These are phyloP conservation scores for Cossypha polioptera DNA, from an alignment of 2,797 vertebrate species.

Conservation along the genomic window DNA sequence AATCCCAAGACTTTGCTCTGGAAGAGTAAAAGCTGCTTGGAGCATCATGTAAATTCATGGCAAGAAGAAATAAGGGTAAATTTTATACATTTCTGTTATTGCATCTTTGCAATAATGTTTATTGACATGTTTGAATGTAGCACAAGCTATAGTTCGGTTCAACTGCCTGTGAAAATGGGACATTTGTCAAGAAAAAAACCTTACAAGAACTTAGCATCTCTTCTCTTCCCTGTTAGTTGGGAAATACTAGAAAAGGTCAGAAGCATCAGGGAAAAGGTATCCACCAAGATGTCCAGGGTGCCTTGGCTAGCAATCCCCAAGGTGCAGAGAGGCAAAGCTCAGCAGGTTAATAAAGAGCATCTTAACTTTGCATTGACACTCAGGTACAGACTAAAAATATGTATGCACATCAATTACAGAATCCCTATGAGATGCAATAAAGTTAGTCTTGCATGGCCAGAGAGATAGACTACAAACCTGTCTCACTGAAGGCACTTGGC, in stretches of 20 bases:
- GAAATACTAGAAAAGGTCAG: conserved; percentile 40
- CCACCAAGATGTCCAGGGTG: not conserved
- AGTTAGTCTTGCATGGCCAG: conserved; percentile 66
- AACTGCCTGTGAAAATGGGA: conserved; percentile 83
- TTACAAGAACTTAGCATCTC: conserved; percentile 61
- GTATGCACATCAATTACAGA: conserved; percentile 52
- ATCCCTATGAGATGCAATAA: conserved; percentile 63
- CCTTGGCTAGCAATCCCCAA: not conserved
- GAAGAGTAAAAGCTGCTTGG: conserved; percentile 72
- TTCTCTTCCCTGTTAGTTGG: conserved; percentile 59
- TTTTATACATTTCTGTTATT: conserved; percentile 80
- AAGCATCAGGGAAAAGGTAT: not conserved
- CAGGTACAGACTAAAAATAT: not conserved
- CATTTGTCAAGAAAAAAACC: conserved; percentile 80
- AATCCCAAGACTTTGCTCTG: conserved; percentile 58
- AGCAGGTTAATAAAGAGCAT: not conserved
- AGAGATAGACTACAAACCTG: conserved; percentile 1
- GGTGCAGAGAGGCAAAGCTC: not conserved
- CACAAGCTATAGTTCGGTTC: conserved; percentile 79
- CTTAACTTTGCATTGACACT: conserved; percentile 18
- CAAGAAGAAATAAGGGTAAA: conserved; percentile 80
- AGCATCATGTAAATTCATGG: conserved; percentile 72
- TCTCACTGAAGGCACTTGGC: not conserved
- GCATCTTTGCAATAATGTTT: conserved; percentile 82
- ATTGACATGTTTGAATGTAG: conserved; percentile 81